Conservation (phyloP, 1,140 invertebrate genomes). For the Drosophila nigrodunni region DNA sequence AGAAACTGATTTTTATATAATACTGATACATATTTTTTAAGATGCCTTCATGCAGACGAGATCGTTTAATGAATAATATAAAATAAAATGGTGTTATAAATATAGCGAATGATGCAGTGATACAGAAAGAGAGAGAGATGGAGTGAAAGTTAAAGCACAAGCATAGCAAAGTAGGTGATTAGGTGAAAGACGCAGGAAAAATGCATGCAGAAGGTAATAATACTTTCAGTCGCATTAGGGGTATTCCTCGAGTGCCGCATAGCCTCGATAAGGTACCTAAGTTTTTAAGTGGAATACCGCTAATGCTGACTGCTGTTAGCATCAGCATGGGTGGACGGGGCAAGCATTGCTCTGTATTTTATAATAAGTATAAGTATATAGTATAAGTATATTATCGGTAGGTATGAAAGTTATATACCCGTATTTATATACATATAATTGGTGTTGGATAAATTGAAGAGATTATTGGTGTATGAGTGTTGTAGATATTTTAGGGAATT, state of each 20-base stretch:
- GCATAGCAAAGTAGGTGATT: slow-evolving; percentile 14
- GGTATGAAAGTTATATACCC: background rate
- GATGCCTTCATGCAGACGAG: slow-evolving; percentile 9
- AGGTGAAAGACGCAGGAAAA: background rate
- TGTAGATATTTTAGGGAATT: slow-evolving; percentile 36
- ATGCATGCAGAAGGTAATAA: slow-evolving; percentile 16
- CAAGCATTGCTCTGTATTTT: slow-evolving; percentile 15
- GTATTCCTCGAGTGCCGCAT: background rate
- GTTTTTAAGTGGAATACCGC: slow-evolving; percentile 3
- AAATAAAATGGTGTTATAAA: background rate
- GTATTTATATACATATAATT: slow-evolving; percentile 6
- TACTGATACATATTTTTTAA: background rate
- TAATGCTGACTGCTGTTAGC: background rate
- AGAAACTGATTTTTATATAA: too few species aligned
- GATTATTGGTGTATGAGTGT: slow-evolving; percentile 8
- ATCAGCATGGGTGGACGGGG: background rate
- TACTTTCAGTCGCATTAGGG: slow-evolving; percentile 12
- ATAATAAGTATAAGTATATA: background rate
- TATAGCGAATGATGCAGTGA: background rate
- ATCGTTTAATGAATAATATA: background rate
- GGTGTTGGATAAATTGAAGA: slow-evolving; percentile 9
- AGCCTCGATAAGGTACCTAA: too few species aligned
- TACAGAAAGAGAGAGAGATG: background rate
- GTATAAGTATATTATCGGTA: slow-evolving; percentile 4
- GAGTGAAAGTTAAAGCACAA: slow-evolving; percentile 19